These are phyloP conservation scores for Drosophila hamatofila DNA, from an alignment of 2,888 invertebrate genomes.

Conservation along the genomic window DNA sequence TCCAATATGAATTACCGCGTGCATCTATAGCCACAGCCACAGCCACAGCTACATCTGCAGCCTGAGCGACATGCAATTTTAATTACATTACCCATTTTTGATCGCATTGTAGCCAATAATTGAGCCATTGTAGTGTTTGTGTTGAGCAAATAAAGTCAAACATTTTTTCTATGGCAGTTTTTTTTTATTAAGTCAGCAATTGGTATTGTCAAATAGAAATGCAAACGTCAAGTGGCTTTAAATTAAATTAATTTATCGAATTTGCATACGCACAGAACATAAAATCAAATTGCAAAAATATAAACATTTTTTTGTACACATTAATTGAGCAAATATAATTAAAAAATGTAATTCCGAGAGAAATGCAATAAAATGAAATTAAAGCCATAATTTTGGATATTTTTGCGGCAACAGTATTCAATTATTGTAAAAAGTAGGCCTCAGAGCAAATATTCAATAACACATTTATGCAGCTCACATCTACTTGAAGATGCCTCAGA, in stretches of 20 bases:
- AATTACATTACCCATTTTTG: conserved; percentile 52
- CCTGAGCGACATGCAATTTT: conserved; percentile 24
- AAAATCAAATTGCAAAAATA: conserved; percentile 23
- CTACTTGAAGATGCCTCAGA: neutral
- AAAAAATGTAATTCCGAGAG: neutral
- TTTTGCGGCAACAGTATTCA: neutral
- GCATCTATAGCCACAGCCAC: conserved; percentile 20
- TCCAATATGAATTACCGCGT: conserved; percentile 49
- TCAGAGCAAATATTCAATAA: conserved; percentile 4
- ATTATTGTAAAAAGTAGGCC: neutral
- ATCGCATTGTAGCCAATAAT: conserved; percentile 37
- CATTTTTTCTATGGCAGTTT: conserved; percentile 25
- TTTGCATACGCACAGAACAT: conserved; percentile 8
- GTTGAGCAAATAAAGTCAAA: conserved; percentile 21
- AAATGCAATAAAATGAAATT: conserved; percentile 9
- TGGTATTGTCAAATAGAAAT: conserved; percentile 26
- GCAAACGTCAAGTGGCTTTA: conserved; percentile 16
- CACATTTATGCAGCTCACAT: neutral
- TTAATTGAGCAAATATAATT: conserved; percentile 25
- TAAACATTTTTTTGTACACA: conserved; percentile 9
- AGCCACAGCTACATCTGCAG: conserved; percentile 13
- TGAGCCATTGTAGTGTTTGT: conserved; percentile 34
- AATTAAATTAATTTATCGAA: conserved; percentile 61
- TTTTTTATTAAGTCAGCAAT: conserved; percentile 30
- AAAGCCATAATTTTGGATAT: neutral